Conservation (phyloP, 1,140 invertebrate species). For the Cotesia chilonis region DNA sequence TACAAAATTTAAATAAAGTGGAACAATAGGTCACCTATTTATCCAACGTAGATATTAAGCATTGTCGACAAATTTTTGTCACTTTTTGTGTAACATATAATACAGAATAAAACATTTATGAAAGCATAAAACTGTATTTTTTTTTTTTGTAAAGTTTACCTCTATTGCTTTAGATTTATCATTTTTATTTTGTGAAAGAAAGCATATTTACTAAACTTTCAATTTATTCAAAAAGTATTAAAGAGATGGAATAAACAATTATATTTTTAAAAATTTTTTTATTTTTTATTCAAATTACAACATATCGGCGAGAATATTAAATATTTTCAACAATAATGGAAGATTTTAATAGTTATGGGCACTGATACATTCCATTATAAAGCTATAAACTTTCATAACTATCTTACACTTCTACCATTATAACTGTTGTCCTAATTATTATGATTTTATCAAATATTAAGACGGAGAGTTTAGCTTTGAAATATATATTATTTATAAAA, state of each 20-base stretch:
- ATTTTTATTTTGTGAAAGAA: too few relatives aligned
- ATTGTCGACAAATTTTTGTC: background rate
- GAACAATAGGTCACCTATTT: constrained; percentile 4
- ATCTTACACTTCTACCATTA: constrained; percentile 10
- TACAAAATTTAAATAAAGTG: background rate
- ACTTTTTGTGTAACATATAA: too few relatives aligned
- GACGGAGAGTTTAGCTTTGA: too few relatives aligned
- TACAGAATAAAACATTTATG: too few relatives aligned
- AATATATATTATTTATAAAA: too few relatives aligned
- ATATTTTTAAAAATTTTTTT: background rate
- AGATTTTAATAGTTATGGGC: background rate
- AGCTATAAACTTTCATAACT: constrained; percentile 11
- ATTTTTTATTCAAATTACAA: constrained; percentile 2
- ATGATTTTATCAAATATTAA: constrained; percentile 8
- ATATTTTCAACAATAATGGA: constrained; percentile 13
- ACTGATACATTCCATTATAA: background rate
- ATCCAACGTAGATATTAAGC: background rate
- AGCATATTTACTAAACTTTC: too few relatives aligned
- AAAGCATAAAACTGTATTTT: too few relatives aligned
- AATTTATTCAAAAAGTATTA: too few relatives aligned
- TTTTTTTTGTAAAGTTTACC: too few relatives aligned
- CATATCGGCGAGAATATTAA: constrained; percentile 3
- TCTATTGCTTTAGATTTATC: too few relatives aligned
- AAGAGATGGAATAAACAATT: background rate
- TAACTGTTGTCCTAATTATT: constrained; percentile 3